Evolutionary conservation across 2,888 invertebrate species (phyloP).

Genomic region (Amiota minor): DNA sequence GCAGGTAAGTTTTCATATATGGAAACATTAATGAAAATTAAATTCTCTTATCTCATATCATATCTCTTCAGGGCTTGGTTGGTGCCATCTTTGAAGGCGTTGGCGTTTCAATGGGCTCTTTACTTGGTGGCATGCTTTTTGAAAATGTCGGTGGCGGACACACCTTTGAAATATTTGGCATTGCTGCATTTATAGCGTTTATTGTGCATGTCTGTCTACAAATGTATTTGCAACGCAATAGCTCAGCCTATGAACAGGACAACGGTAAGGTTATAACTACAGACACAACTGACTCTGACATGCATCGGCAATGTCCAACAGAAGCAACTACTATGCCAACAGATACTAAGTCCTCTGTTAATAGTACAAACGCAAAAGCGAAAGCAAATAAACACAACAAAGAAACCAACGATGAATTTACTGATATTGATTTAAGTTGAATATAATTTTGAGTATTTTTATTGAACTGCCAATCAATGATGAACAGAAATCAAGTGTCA

Average conservation of each 20-base stretch:
- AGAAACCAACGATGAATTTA: constrained; percentile 50
- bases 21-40: neutral
- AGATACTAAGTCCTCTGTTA: neutral
- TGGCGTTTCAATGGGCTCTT: constrained; percentile 86
- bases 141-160: constrained; percentile 78
- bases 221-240: constrained; percentile 68
- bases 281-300: constrained; percentile 32
- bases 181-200: constrained; percentile 78
- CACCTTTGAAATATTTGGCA: constrained; percentile 83
- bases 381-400: constrained; percentile 20
- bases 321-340: constrained; percentile 30
- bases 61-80: constrained; percentile 80
- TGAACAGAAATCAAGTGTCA: no score
- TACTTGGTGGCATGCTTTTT: constrained; percentile 83
- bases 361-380: constrained; percentile 25
- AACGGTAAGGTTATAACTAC: constrained; percentile 59
- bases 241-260: constrained; percentile 36
- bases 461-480: no score
- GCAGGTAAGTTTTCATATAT: constrained; percentile 76
- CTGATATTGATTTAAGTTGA: constrained; percentile 60
- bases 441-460: neutral
- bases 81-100: constrained; percentile 91
- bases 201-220: constrained; percentile 77
- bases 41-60: neutral
- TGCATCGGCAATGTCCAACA: neutral